phyloP scores from a whole-genome alignment of 2,797 vertebrate genomes.

The Setipinna tenuifilis region DNA sequence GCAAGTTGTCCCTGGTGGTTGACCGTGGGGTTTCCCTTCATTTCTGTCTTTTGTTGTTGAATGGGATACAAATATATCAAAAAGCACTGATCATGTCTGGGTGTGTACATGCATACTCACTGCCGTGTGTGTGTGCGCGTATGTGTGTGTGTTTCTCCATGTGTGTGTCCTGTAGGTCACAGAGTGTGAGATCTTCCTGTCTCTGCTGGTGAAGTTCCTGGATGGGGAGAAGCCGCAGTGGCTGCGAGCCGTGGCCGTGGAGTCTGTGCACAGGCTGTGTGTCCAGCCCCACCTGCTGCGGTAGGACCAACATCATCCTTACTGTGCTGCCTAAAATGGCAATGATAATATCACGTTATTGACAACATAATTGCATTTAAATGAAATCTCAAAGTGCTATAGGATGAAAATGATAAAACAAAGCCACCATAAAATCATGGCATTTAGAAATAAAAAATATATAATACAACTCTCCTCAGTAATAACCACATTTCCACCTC shows the following conservation, averaged over 20 bases:
- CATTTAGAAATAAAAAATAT: too few species aligned
- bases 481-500: not conserved
- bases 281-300: slow-evolving; percentile 95
- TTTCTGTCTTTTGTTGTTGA: not conserved
- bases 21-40: not conserved
- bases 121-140: slow-evolving; percentile 12
- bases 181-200: slow-evolving; percentile 98
- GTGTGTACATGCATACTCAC: not conserved
- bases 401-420: too few species aligned
- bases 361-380: not conserved
- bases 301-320: slow-evolving; percentile 64
- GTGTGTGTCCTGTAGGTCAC: slow-evolving; percentile 84
- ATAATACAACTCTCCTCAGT: not conserved
- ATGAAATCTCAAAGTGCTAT: not conserved
- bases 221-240: slow-evolving; percentile 99
- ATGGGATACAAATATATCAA: not conserved
- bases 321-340: too few species aligned
- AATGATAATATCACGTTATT: not conserved
- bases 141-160: slow-evolving; percentile 35
- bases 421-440: too few species aligned
- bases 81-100: not conserved
- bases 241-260: slow-evolving; percentile 95
- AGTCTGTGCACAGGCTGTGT: slow-evolving; percentile 95
- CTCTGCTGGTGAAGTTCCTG: slow-evolving; percentile 97
- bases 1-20: not conserved